A percentile compares a stretch with the other conserved stretches of the same genome.
Conservation (phyloP, 2,888 invertebrate genomes). For the Drosophila kambysellisi region DNA sequence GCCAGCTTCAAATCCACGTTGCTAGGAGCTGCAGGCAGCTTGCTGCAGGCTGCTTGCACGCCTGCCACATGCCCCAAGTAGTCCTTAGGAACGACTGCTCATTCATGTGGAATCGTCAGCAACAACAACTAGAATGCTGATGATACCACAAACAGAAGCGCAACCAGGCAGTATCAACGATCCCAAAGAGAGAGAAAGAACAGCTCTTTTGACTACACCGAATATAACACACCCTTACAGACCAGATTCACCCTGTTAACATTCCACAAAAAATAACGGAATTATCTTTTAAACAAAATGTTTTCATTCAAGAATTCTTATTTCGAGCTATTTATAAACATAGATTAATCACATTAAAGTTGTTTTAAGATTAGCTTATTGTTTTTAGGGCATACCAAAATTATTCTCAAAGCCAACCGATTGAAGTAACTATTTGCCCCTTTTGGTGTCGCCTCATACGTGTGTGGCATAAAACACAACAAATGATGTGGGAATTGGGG, state of each 20-base stretch:
- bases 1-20: conserved; percentile 23
- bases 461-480: conserved; percentile 13
- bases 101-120: conserved; percentile 55
- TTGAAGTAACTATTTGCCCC: background rate
- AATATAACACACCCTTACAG: background rate
- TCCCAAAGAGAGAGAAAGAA: background rate
- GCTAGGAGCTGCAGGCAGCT: conserved; percentile 41
- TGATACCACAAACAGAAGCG: conserved; percentile 37
- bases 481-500: conserved; percentile 40
- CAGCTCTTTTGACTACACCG: background rate
- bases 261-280: too few relatives aligned
- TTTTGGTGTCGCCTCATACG: background rate
- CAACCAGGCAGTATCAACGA: conserved; percentile 19
- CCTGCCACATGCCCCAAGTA: conserved; percentile 11
- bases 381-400: background rate
- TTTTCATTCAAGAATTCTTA: background rate
- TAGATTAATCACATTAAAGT: background rate
- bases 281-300: too few relatives aligned
- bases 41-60: conserved; percentile 12
- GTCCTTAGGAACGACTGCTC: conserved; percentile 21
- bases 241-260: background rate
- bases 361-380: background rate
- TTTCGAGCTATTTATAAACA: background rate
- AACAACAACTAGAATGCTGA: conserved; percentile 46
- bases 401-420: background rate